Percentiles rank a stretch among this genome's conserved stretches.
These are phyloP conservation scores for Hoplostethus mediterraneus DNA, from an alignment of 2,797 vertebrate species.

Conservation along the genomic window DNA sequence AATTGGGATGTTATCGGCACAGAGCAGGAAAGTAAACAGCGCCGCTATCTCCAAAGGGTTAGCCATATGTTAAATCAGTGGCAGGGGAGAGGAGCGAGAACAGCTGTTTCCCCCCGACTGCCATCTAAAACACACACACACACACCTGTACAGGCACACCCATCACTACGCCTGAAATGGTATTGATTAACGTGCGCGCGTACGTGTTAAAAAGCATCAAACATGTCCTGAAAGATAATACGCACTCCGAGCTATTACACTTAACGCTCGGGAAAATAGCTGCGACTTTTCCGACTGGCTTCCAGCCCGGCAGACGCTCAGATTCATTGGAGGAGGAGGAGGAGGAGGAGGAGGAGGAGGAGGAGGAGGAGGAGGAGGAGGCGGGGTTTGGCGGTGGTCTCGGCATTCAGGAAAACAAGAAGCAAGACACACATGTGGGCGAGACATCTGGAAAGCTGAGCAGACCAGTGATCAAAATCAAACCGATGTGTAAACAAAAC, in stretches of 20 bases:
- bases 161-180: constrained; percentile 22
- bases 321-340: constrained; percentile 12
- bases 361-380: constrained; percentile 1
- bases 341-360: constrained; percentile 8
- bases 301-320: not conserved
- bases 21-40: constrained; percentile 81
- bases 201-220: constrained; percentile 21
- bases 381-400: not conserved
- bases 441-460: constrained; percentile 80
- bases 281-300: not conserved
- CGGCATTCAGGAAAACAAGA: constrained; percentile 15
- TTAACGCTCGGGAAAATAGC: not conserved
- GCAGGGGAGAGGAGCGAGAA: constrained; percentile 68
- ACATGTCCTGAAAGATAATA: not conserved
- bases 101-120: constrained; percentile 59
- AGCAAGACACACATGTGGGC: constrained; percentile 64
- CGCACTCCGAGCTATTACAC: not conserved
- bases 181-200: constrained; percentile 37
- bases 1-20: constrained; percentile 82
- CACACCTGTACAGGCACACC: constrained; percentile 5
- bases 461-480: constrained; percentile 83
- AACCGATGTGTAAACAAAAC: constrained; percentile 76
- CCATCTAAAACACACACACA: constrained; percentile 55
- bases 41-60: constrained; percentile 83
- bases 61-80: constrained; percentile 85